A percentile compares a stretch with the other conserved stretches of the same genome.
Evolutionary conservation across 2,113 vertebrate genomes (phyloP).

Genomic region (Eptatretus burgeri): DNA sequence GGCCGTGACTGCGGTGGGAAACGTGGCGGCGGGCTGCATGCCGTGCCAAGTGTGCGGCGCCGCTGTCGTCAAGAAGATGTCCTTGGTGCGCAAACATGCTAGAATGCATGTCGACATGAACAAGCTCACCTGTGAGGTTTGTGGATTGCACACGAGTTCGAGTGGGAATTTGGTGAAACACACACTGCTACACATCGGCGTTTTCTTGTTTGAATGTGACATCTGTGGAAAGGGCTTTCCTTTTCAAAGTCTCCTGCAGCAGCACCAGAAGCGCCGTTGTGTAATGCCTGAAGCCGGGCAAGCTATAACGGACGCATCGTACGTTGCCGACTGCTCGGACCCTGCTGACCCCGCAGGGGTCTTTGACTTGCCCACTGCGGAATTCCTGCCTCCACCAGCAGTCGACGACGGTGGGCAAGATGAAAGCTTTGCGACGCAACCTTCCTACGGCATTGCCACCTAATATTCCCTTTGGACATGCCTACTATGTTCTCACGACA

Average conservation of each 20-base stretch:
- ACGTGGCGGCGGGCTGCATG: constrained; percentile 1
- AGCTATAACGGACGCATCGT: background rate
- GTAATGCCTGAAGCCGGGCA: background rate
- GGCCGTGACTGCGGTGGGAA: background rate
- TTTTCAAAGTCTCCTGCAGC: constrained; percentile 3
- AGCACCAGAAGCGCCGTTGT: constrained; percentile 3
- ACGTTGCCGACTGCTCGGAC: too few species aligned
- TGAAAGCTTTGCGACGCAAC: too few species aligned
- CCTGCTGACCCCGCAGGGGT: too few species aligned
- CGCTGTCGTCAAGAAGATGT: constrained; percentile 5
- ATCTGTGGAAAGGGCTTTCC: constrained; percentile 6
- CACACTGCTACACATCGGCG: constrained; percentile 1
- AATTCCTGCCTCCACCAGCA: too few species aligned
- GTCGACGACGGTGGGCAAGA: too few species aligned
- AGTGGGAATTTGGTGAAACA: background rate
- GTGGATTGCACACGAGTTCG: constrained; percentile 1
- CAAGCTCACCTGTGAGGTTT: constrained; percentile 1
- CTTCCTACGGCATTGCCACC: too few species aligned
- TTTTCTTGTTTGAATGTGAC: background rate
- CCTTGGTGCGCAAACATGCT: background rate
- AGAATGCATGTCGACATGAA: constrained; percentile 3
- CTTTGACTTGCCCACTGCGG: too few species aligned
- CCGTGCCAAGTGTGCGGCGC: background rate
- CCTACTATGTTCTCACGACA: too few species aligned
- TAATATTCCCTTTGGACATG: too few species aligned